Base-by-base conservation (phyloP, 2,113 vertebrate species). In the Menidia beryllina region DNA sequence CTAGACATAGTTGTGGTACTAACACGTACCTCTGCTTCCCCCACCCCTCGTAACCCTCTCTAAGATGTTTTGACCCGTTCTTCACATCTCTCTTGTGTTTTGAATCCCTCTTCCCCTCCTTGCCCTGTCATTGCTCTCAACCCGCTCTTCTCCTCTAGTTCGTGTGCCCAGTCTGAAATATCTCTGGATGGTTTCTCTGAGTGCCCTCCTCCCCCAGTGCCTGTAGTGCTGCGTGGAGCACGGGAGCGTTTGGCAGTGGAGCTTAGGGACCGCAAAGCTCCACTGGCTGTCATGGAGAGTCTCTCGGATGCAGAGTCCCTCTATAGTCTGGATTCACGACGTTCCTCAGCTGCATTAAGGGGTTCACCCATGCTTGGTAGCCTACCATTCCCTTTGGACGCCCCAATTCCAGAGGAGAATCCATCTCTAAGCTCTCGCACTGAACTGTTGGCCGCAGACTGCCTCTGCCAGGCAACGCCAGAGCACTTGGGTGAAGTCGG, bases 361-460 rank as follows among this genome's bases (percentile, higher is more conserved):
- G 97, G 98, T 67, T 99, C 97, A 0, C 98, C 98, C 3, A 97
- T 97, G 91, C 94, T 99, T 54, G 94, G 97, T 2, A 92, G 95
- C 0, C 95, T 99, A 41, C 94, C 96, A 14, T 99, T 98, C 91
- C 95, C 96, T 62, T 94, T 99, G 71, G 96, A 99, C 62, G 96
- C 97, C 0, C 94, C 92, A 7, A 99, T 99, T 77, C 97, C 97
- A 0, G 97, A 99, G 92, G 98, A 99, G 61, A 99, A 99, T 83
- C 98, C 97, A 0, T 99, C 97, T 38, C 94, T 99, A 59, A 98
- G 97, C 92, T 99, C 97, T 0, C 94, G 98, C 82, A 99, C 97
- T 0, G 98, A 99, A 91, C 94, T 99, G 65, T 93, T 98, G 82
- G 95, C 95, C 0, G 96, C 96, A 0, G 97, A 99, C 72, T 84